Percentiles rank a stretch among this genome's conserved stretches.
These are phyloP conservation scores for Synergus gifuensis DNA, from an alignment of 2,888 invertebrate species.

Conservation along the genomic window DNA sequence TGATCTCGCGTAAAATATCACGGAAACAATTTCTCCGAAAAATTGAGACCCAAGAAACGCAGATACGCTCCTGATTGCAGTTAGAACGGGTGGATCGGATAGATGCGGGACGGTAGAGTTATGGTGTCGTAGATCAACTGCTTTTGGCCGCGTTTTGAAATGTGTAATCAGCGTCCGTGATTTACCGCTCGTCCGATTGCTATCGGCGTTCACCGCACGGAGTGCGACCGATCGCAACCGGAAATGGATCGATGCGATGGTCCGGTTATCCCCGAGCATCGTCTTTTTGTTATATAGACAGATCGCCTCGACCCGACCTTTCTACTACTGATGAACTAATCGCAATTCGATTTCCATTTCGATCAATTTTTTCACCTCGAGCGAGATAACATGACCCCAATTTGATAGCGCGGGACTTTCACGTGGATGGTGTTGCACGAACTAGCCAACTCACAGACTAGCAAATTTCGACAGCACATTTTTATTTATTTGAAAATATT, in stretches of 20 bases:
- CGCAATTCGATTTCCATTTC: slow-evolving; percentile 30
- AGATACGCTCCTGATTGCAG: background rate
- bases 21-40: background rate
- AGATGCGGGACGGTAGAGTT: slow-evolving; percentile 60
- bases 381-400: background rate
- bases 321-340: slow-evolving; percentile 33
- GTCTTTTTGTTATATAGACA: slow-evolving; percentile 28
- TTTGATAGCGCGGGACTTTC: background rate
- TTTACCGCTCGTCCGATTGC: slow-evolving; percentile 71
- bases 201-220: slow-evolving; percentile 60
- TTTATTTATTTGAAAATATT: too few relatives aligned
- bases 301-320: background rate
- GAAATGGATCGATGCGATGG: slow-evolving; percentile 54
- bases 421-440: too few relatives aligned
- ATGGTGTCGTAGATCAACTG: slow-evolving; percentile 72
- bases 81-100: slow-evolving; percentile 46
- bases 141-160: slow-evolving; percentile 72
- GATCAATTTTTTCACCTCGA: slow-evolving; percentile 15
- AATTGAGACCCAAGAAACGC: background rate
- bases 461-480: too few relatives aligned
- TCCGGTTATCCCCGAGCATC: slow-evolving; percentile 44
- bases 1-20: background rate
- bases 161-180: slow-evolving; percentile 74
- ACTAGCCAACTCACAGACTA: too few relatives aligned
- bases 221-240: slow-evolving; percentile 51